Base-by-base conservation (phyloP, 2,113 vertebrate genomes). In the Benitochromis conjunctus region DNA sequence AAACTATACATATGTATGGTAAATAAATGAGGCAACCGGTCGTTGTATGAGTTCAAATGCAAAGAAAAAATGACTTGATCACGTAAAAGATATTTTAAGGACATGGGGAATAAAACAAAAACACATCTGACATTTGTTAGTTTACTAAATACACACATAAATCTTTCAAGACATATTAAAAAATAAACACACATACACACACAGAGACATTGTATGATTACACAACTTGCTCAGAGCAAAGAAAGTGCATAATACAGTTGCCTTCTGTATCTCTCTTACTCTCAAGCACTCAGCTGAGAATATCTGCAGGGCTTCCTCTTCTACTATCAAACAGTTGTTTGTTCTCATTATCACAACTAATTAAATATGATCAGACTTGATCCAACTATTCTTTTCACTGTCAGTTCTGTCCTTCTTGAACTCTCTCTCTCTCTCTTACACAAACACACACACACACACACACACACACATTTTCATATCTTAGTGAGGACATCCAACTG, bases 261-360 rank as follows among this genome's bases (percentile, higher is more conserved):
- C 41, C 64, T 74, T 90, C 64, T 86, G 57, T 84, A 60, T 83
- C 51, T 85, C 26, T 83, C 57, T 66, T 26, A 82, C 38, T 83
- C 54, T 87, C 29, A 51, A 80, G 38, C 26, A 2, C 55, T 76
- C 48, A 64, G 26, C 86, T 79, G 71, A 92, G 86, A 90, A 92
- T 84, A 90, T 90, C 92, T 92, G 58, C 81, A 85, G 88, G 90
- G 89, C 60, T 90, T 92, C 88, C 87, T 90, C 64, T 77, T 91
- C 83, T 87, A 80, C 84, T 92, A 90, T 92, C 91, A 91, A 93
- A 92, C 90, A 87, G 69, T 92, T 94, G 90, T 92, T 95, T 93
- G 91, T 93, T 93, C 92, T 89, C 85, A 91, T 93, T 93, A 92
- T 92, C 86, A 94, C 91, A 94, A 94, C 91, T 91, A 91, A 92